phyloP scores from a whole-genome alignment of 2,113 vertebrate species.

The Prinia subflava region DNA sequence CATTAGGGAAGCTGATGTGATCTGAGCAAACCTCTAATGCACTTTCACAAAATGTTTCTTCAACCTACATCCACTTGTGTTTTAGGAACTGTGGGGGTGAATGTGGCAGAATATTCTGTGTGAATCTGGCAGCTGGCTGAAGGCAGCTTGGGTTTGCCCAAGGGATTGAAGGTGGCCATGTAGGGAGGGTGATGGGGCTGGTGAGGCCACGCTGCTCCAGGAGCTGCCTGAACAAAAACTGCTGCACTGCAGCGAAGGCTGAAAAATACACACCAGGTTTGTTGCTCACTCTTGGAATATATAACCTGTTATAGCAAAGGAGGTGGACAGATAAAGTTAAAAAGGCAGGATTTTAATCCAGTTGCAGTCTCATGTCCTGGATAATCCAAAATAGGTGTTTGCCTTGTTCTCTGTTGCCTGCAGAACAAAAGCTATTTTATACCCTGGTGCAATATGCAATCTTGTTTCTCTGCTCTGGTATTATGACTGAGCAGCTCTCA shows the following conservation, averaged over 20 bases:
- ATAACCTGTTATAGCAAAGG: not conserved
- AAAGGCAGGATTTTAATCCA: not conserved
- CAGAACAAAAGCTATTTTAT: not conserved
- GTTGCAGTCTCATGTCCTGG: not conserved
- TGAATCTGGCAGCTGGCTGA: not conserved
- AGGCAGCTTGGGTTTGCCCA: not conserved
- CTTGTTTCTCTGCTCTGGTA: not conserved
- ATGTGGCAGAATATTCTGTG: not conserved
- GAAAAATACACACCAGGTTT: rapidly evolving
- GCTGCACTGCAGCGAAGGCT: not conserved
- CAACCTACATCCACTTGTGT: rapidly evolving
- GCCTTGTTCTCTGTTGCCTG: not conserved
- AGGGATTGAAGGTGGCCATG: rapidly evolving
- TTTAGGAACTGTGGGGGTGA: not conserved
- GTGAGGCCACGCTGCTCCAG: not conserved
- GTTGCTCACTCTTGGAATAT: not conserved
- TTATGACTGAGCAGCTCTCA: not conserved
- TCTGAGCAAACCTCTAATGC: not conserved
- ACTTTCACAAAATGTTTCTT: not conserved
- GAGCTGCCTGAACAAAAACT: not conserved
- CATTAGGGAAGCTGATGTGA: not conserved
- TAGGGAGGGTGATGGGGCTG: rapidly evolving
- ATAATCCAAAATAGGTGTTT: not conserved
- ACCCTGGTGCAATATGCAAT: not conserved
- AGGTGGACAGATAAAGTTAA: not conserved